Conservation (phyloP, 92 coral and sea anemone species). For the Scolanthus callimorphus region DNA sequence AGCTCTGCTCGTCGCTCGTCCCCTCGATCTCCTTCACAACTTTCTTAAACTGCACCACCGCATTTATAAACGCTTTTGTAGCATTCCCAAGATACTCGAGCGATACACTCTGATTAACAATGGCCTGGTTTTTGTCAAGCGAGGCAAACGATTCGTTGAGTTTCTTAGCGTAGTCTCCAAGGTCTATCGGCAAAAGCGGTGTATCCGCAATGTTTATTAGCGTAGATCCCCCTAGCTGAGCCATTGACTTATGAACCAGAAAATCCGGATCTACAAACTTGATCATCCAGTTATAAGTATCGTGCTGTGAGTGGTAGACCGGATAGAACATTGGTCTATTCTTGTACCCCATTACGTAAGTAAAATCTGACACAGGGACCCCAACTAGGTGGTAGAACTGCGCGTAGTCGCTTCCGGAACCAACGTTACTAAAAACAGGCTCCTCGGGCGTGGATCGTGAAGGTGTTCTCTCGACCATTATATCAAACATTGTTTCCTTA, state of each 20-base stretch:
- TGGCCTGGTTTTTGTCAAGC: conserved; percentile 15
- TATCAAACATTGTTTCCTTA: conserved; percentile 71
- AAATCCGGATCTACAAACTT: conserved; percentile 83
- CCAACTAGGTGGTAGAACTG: conserved; percentile 75
- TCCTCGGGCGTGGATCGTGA: conserved; percentile 19
- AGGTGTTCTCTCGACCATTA: conserved; percentile 51
- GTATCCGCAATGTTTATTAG: conserved; percentile 65
- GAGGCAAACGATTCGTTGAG: conserved; percentile 42
- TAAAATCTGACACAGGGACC: conserved; percentile 75
- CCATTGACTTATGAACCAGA: conserved; percentile 49
- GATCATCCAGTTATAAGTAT: conserved; percentile 73
- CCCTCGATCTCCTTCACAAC: conserved; percentile 8
- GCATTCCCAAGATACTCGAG: conserved; percentile 31
- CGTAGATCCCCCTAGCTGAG: conserved; percentile 58
- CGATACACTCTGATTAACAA: conserved; percentile 19
- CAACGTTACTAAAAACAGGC: conserved; percentile 44
- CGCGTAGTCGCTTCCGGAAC: conserved; percentile 85
- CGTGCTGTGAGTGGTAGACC: conserved; percentile 94
- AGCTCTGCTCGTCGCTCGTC: conserved; percentile 33
- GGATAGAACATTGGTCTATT: conserved; percentile 57
- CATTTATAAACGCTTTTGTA: conserved; percentile 10
- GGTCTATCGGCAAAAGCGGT: conserved; percentile 58
- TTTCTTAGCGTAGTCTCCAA: conserved; percentile 38
- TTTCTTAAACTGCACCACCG: background rate
- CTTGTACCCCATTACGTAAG: conserved; percentile 47